Evolutionary conservation across 2,113 vertebrate species (phyloP), one percentile per base, ranked within the genome.

Genomic region (Ochotona princeps): DNA sequence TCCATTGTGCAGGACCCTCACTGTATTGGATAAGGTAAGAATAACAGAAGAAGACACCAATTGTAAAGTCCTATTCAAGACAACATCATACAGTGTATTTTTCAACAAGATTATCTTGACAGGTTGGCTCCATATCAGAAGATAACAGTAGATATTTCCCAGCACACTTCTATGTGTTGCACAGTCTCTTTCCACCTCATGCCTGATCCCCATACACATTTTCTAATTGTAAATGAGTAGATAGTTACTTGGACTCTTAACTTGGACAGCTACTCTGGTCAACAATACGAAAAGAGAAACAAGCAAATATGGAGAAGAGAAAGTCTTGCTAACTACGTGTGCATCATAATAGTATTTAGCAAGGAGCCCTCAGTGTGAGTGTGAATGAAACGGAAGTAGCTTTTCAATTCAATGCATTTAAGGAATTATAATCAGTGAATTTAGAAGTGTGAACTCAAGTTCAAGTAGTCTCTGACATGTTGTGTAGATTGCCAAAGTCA

Each of bases 11-110:
- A 94, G 89, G 47, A 82, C 20, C 73, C 87, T 92, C 44, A 14
- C 87, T 96, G 92, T 75, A 90, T 96, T 90, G 18, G 4, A 57
- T 81, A 85, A 86, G 26, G 84, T 75, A 96, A 97, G 88, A 95
- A 96, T 87, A 94, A 87, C 90, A 95, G n/a, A 82, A 72, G 47
- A 85, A 85, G 90, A 94, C 89, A 90, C 70, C 85, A 85, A 57
- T 66, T 92, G 74, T 61, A 51, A 75, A 91, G 92, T 70, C 35
- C 38, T 57, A 25, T 83, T 91, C 60, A 83, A 70, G 88, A 91
- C 32, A 90, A 72, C 75, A 83, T 83, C 87, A 66, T 80, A 60
- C 85, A 80, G 91, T 72, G 49, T 73, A 66, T 93, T 94, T 87
- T 70, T 51, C 49, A 91, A 85, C 49, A 81, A 49, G 20, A 30